Evolutionary conservation across 1,140 invertebrate genomes (phyloP), one percentile per base, ranked within the genome.

Genomic region (Anoplolepis gracilipes): DNA sequence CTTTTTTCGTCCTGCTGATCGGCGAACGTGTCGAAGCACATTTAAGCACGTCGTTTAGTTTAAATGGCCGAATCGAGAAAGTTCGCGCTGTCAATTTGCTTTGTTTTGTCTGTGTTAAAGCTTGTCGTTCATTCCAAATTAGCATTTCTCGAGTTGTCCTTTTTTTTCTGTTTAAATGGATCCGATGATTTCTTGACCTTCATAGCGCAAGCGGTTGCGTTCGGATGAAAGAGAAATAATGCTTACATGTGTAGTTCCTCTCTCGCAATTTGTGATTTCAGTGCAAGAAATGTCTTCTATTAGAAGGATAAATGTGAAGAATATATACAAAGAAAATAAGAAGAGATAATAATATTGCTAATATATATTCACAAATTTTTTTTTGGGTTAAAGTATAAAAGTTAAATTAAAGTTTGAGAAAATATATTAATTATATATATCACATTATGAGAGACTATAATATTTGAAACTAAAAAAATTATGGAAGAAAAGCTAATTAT

Each of bases 41-140:
- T 19, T 39, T n/a, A n/a, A n/a, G n/a, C n/a, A n/a, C n/a, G n/a
- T n/a, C n/a, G n/a, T n/a, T n/a, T n/a, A n/a, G 22, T 85, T 91
- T 91, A 91, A 91, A 91, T 90, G 85, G 79, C 72, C 62, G 46
- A 61, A 62, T 61, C 59, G 13, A 28, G 76, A 8, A 72, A 42
- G 22, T 11, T 61, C 49, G 46, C 3, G 22, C 10, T 42, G 25
- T 87, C 78, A 78, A 49, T 85, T 85, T 65, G 57, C 39, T 86
- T 65, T 87, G 13, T 76, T n/a, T n/a, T n/a, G n/a, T n/a, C n/a
- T n/a, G n/a, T 39, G 36, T 5, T 22, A 16, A 25, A 13, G 16
- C 22, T 28, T 5, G 19, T 84, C 5, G 22, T 70, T 6, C 0
- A 46, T 3, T 39, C n/a, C 30, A 67, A 55, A 25, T n/a, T 28